Percentiles rank a stretch among this genome's conserved stretches.
phyloP scores from a whole-genome alignment of 2,888 invertebrate species.

The Brassicogethes aeneus region DNA sequence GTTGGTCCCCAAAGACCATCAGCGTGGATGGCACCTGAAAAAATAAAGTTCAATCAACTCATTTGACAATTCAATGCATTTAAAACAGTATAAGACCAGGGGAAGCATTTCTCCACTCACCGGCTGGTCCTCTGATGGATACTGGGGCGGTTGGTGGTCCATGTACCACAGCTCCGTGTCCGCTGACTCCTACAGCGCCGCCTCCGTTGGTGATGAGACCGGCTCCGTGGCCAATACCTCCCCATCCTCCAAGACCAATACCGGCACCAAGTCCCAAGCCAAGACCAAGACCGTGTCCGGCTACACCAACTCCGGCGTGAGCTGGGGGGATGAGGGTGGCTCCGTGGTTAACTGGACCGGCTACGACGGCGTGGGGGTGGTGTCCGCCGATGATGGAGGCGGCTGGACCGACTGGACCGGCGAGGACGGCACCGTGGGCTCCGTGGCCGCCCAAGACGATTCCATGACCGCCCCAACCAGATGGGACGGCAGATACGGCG shows the following conservation, averaged over 20 bases:
- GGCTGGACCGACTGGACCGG: slow-evolving; percentile 8
- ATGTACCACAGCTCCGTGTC: slow-evolving; percentile 27
- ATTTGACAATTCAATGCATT: too few relatives aligned
- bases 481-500: slow-evolving; percentile 17
- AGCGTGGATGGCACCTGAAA: not conserved
- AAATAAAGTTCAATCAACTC: too few relatives aligned
- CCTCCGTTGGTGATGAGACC: too few relatives aligned
- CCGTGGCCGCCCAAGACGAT: slow-evolving; percentile 3
- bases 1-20: slow-evolving; percentile 11
- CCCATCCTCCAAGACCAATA: too few relatives aligned
- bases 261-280: too few relatives aligned
- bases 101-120: too few relatives aligned
- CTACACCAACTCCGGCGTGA: not conserved
- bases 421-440: slow-evolving; percentile 12
- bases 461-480: slow-evolving; percentile 15
- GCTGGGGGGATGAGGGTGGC: not conserved
- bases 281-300: too few relatives aligned
- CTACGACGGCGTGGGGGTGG: not conserved
- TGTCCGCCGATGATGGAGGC: too few relatives aligned
- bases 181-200: slow-evolving; percentile 22
- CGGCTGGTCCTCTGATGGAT: slow-evolving; percentile 26
- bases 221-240: too few relatives aligned
- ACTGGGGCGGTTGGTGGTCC: slow-evolving; percentile 29
- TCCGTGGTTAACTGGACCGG: not conserved
- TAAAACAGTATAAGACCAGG: not conserved